Base-by-base conservation (phyloP, 2,797 vertebrate species). In the Argya squamiceps region DNA sequence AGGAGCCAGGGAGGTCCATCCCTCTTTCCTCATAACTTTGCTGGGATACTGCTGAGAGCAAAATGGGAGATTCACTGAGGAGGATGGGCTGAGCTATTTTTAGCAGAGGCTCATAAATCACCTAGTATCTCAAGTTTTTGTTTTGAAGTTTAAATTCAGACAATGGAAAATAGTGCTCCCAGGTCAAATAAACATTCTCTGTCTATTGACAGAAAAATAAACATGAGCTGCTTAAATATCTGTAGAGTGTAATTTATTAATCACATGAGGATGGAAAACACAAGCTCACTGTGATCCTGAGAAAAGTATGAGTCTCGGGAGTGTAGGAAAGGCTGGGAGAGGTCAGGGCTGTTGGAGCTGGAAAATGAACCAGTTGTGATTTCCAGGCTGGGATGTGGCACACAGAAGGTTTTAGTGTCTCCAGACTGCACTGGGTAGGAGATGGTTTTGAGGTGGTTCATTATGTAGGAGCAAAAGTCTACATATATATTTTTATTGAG, bases 181-280 rank as follows among this genome's bases (percentile, higher is more conserved):
- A 88, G 88, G 64, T 88, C 86, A 93, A 92, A 82, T 94, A 97
- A 94, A 92, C 81, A 89, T 89, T 95, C 89, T 78, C 84, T 84
- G 85, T 92, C 81, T 73, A 82, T 87, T 90, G 94, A 84, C 6
- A 95, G 88, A 91, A 95, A 96, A 96, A 93, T 82, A 96, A 95
- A 79, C 84, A 84, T 1, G 21, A 89, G 75, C 74, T 49, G 92
- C 68, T 87, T 96, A 91, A 92, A 92, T 93, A 89, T 97, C 92
- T 76, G 71, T 80, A 47, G 64, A 74, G 58, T 43, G 67, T 91
- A 91, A 96, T 95, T 96, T 94, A 94, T 96, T 96, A 94, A 94
- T 93, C 92, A 79, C 93, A 86, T 44, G 92, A 95, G 93, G 81
- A 89, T 63, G 88, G 53, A 89, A 96, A 95, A 47, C 74, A 93